Conservation (phyloP, 2,797 vertebrate species). For the Coregonus sp. region DNA sequence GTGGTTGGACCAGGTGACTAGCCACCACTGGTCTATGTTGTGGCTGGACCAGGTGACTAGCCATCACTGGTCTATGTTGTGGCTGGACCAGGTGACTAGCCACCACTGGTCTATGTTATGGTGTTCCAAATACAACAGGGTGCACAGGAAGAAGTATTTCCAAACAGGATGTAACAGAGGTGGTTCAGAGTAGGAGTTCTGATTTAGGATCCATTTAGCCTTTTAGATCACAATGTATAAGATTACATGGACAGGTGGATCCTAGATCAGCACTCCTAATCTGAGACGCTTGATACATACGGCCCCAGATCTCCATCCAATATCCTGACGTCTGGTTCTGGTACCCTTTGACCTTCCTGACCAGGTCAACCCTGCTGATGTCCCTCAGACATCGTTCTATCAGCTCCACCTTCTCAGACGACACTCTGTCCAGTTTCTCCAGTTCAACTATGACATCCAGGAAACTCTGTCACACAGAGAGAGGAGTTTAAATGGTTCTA, state of each 20-base stretch:
- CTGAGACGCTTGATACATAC: not conserved
- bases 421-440: conserved; percentile 84
- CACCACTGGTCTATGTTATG: conserved; percentile 13
- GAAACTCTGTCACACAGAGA: conserved; percentile 79
- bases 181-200: no score
- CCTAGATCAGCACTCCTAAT: not conserved
- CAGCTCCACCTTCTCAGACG: conserved; percentile 77
- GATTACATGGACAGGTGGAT: not conserved
- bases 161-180: no score
- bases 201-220: no score
- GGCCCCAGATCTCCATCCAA: not conserved
- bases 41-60: no score
- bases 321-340: conserved; percentile 63
- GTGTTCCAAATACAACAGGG: conserved; percentile 21
- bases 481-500: not conserved
- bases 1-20: no score
- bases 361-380: conserved; percentile 84
- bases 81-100: no score
- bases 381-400: conserved; percentile 79
- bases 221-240: not conserved
- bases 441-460: conserved; percentile 84
- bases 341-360: conserved; percentile 80
- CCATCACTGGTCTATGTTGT: no score
- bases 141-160: not conserved
- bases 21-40: no score